Conservation (phyloP, 2,113 vertebrate genomes). For the Zosterops japonicus region DNA sequence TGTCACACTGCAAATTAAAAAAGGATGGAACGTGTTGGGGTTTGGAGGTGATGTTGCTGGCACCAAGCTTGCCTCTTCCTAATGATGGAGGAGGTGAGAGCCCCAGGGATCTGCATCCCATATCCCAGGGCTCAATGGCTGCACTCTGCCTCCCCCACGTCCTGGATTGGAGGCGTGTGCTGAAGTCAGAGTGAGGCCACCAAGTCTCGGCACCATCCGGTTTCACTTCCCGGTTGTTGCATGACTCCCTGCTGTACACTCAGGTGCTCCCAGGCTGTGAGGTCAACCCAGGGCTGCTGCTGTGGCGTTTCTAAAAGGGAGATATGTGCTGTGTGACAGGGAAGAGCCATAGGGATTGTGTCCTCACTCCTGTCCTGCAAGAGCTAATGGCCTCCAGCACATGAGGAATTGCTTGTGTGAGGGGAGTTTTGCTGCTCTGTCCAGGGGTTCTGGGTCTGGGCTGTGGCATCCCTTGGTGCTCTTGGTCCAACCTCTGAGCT, state of each 20-base stretch:
- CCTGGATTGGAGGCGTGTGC: accelerated
- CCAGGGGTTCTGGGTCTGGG: accelerated
- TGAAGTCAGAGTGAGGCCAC: not conserved
- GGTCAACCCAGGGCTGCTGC: not conserved
- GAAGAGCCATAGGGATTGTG: accelerated
- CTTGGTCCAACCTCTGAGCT: accelerated
- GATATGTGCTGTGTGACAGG: not conserved
- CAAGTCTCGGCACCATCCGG: not conserved
- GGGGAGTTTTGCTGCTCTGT: not conserved
- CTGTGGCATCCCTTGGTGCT: not conserved
- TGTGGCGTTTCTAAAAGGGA: not conserved
- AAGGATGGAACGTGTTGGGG: not conserved
- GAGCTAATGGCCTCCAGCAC: not conserved
- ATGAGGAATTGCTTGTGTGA: accelerated
- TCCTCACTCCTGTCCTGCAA: not conserved
- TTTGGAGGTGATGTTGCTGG: not conserved
- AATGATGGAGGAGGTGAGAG: not conserved
- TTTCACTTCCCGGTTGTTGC: not conserved
- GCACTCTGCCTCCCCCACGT: accelerated
- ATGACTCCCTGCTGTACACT: accelerated
- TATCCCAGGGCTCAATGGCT: not conserved
- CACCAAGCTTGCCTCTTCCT: accelerated
- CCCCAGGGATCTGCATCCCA: accelerated
- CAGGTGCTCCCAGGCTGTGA: not conserved
- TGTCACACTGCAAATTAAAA: not conserved